Base-by-base conservation (phyloP, 2,113 vertebrate genomes). In the Alexandromys fortis region DNA sequence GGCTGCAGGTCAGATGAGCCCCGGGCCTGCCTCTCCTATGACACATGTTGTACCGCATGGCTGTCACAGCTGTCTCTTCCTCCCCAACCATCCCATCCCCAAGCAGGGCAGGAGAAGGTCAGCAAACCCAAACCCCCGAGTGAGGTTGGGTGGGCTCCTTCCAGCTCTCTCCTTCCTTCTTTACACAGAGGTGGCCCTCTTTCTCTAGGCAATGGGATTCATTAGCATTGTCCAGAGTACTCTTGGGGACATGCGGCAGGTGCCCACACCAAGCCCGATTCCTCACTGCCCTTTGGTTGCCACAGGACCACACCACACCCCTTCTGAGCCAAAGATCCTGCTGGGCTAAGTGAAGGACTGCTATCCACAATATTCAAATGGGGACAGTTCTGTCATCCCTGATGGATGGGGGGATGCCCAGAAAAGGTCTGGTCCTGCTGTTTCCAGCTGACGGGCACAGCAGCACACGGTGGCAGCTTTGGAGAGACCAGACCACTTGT, bases 391-490 rank as follows among this genome's bases (percentile, higher is more conserved):
- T 83, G 7, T 3, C 11, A 14, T 47, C 28, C n/a, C 95, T 24
- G 52, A 91, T 0, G 77, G 94, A 97, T 88, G 93, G 96, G 35
- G 30, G 75, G 2, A 55, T 8, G 30, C 95, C 81, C 96, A 92
- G 98, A 97, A 92, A 76, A 85, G 90, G 78, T 93, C 96, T 90
- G 97, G 96, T 95, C 95, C 24, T 3, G 83, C 96, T 78, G 95
- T 93, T 98, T 42, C 73, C 0, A 26, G 97, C 91, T 90, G 88
- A 87, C 3, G 77, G 98, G 97, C 91, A 89, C 55, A 24, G 86
- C 76, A 86, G 73, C 95, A 72, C 89, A 52, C 0, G 10, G 94
- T 58, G 0, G 14, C 93, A 68, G 87, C 88, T 73, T 52, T 1
- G 7, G 68, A 28, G 45, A 79, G 86, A 72, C 22, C 68, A 75